Evolutionary conservation across 1,140 invertebrate genomes (phyloP), one percentile per base, ranked within the genome.

Genomic region (Vanessa tameamea): DNA sequence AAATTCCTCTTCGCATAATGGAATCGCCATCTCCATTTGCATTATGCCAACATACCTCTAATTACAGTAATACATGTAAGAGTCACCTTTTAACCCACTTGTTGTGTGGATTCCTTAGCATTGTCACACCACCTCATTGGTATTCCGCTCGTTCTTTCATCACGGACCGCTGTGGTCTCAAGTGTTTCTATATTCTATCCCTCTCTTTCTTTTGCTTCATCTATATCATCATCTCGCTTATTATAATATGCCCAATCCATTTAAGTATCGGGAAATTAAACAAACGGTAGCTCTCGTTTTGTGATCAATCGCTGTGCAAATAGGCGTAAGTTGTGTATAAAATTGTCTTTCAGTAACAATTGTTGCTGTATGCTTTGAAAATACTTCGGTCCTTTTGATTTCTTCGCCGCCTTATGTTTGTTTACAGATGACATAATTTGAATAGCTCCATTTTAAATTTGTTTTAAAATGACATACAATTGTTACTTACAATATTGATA

Each of bases 61-160:
- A 90, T 89, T 90, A 85, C 84, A 82, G 83, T 84, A 86, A 89
- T 85, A 85, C 73, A 81, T 81, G 81, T 79, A 82, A 84, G 81
- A 75, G 80, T 91, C 88, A 91, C 90, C 88, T 89, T 90, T 89
- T 92, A 92, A 90, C 88, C 90, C 79, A 92, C 83, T 89, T 90
- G 88, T 75, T 76, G 47, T 82, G 80, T 87, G 83, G 87, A 88
- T 87, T 86, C 88, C 87, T 78, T 76, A 78, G 79, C 82, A 89
- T 90, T 91, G 88, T 90, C 84, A 78, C 80, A 76, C 79, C 43
- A 71, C 64, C 79, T 90, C 86, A 90, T 90, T 90, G 81, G 86
- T 91, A 91, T 91, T 89, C 89, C 68, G 75, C 73, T 80, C 82
- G 75, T 65, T 78, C 79, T 87, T 85, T 88, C 85, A 89, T 88